Percentiles rank a stretch among this genome's conserved stretches.
phyloP scores from a whole-genome alignment of 2,797 vertebrate genomes.

The Notolabrus celidotus region DNA sequence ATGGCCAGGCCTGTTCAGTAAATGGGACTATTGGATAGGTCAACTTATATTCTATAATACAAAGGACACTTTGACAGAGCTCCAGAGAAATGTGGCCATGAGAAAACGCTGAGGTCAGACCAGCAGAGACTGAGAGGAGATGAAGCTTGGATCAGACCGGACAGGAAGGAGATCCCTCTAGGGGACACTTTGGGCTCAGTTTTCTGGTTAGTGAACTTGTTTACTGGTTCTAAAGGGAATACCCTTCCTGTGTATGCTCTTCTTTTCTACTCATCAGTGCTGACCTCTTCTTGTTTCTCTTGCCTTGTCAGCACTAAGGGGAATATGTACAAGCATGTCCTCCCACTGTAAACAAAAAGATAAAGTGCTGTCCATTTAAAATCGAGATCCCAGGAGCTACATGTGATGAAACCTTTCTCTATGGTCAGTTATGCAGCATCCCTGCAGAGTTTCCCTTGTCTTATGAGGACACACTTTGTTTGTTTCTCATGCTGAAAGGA shows the following conservation, averaged over 20 bases:
- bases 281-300: constrained; percentile 24
- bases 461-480: constrained; percentile 13
- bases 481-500: constrained; percentile 22
- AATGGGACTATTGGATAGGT: constrained; percentile 31
- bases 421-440: constrained; percentile 9
- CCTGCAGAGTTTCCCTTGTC: background rate
- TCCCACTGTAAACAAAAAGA: constrained; percentile 22
- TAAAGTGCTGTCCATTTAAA: constrained; percentile 7
- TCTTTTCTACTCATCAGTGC: constrained; percentile 18
- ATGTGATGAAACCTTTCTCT: constrained; percentile 4
- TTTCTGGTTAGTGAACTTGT: constrained; percentile 42
- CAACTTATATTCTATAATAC: constrained; percentile 61
- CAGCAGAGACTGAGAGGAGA: constrained; percentile 61
- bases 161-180: constrained; percentile 53
- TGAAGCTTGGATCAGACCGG: background rate
- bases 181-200: constrained; percentile 40
- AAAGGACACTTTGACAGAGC: constrained; percentile 42
- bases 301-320: constrained; percentile 19
- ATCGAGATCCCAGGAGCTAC: constrained; percentile 6
- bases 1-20: constrained; percentile 32
- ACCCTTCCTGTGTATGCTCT: background rate
- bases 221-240: constrained; percentile 33
- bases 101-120: constrained; percentile 75
- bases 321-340: constrained; percentile 27
- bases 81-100: constrained; percentile 73